Conservation (phyloP, 2,113 vertebrate species). For the Felis chaus region DNA sequence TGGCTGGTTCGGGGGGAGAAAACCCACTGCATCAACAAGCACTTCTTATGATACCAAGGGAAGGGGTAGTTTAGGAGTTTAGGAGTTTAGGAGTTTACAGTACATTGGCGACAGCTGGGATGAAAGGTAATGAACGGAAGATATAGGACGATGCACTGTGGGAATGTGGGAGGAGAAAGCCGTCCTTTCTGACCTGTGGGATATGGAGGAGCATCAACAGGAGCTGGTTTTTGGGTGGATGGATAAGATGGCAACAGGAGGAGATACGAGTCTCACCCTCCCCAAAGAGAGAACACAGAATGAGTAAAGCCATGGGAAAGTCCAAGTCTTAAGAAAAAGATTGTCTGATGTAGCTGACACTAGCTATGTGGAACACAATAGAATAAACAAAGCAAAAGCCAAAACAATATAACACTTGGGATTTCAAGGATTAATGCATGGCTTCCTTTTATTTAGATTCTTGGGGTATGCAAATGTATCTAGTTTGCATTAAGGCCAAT, state of each 20-base stretch:
- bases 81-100: background rate
- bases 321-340: background rate
- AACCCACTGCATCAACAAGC: background rate
- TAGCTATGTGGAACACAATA: background rate
- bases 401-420: background rate
- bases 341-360: background rate
- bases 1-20: fast-evolving
- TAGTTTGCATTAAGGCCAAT: slow-evolving; percentile 52
- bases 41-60: background rate
- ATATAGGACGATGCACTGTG: background rate
- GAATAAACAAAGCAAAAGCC: background rate
- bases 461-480: slow-evolving; percentile 46
- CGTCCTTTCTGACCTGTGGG: background rate
- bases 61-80: background rate
- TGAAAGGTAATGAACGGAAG: background rate
- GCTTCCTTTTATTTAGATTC: slow-evolving; percentile 48
- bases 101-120: background rate
- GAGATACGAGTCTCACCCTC: background rate
- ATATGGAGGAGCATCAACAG: background rate
- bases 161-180: background rate
- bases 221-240: background rate
- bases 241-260: background rate
- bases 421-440: slow-evolving; percentile 64
- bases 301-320: background rate
- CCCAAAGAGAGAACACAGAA: background rate